A percentile compares a stretch with the other conserved stretches of the same genome.
phyloP scores from a whole-genome alignment of 1,140 invertebrate genomes.

The Cotesia vestalis region DNA sequence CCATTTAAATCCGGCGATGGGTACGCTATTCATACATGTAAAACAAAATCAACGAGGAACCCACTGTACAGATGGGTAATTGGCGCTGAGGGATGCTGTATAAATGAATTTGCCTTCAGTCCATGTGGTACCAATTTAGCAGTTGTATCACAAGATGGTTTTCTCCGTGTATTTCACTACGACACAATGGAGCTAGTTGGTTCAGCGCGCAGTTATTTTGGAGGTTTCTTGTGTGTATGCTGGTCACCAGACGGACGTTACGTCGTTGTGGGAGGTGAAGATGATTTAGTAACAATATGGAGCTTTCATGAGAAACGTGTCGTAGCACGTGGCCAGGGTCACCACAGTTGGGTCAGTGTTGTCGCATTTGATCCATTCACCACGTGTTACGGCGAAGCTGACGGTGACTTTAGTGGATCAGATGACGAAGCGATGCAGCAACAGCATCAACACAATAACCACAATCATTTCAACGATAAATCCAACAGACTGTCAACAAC shows the following conservation, averaged over 20 bases:
- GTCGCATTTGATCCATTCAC: slow-evolving; percentile 97
- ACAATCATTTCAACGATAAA: slow-evolving; percentile 61
- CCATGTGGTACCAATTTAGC: slow-evolving; percentile 93
- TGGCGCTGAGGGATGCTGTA: slow-evolving; percentile 83
- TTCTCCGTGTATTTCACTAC: slow-evolving; percentile 95
- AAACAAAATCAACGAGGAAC: slow-evolving; percentile 95
- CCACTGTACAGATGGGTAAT: slow-evolving; percentile 90
- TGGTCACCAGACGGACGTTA: slow-evolving; percentile 98
- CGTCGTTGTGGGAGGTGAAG: slow-evolving; percentile 96
- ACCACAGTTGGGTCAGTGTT: slow-evolving; percentile 95
- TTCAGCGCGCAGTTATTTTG: slow-evolving; percentile 94
- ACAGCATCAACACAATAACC: slow-evolving; percentile 60
- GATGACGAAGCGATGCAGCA: slow-evolving; percentile 68
- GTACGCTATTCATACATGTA: slow-evolving; percentile 93
- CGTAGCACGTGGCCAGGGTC: slow-evolving; percentile 93
- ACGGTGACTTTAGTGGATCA: slow-evolving; percentile 68
- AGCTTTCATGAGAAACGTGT: slow-evolving; percentile 92
- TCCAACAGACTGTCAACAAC: slow-evolving; percentile 52
- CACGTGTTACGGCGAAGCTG: slow-evolving; percentile 71
- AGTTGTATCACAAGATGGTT: slow-evolving; percentile 95
- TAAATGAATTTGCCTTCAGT: slow-evolving; percentile 98
- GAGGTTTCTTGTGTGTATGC: slow-evolving; percentile 93
- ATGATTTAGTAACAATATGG: slow-evolving; percentile 99
- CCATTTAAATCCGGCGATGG: slow-evolving; percentile 95
- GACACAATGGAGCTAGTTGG: slow-evolving; percentile 95